A percentile compares a stretch with the other conserved stretches of the same genome.
Evolutionary conservation across 2,113 vertebrate species (phyloP).

Genomic region (Rhombomys opimus): DNA sequence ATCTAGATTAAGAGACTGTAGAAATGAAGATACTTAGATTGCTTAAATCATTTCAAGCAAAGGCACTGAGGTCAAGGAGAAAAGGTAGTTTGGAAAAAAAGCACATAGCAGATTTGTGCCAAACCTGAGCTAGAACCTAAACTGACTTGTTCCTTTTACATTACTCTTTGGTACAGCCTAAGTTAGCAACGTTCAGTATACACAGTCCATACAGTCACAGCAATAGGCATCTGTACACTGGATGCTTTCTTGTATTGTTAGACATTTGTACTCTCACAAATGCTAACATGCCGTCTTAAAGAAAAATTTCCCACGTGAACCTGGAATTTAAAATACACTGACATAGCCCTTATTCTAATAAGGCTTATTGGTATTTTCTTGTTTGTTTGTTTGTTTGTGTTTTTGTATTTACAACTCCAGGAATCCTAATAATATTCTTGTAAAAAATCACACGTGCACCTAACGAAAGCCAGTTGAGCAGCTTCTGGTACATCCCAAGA

Average conservation of each 20-base stretch:
- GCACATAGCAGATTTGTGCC: not conserved
- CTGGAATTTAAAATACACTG: not conserved
- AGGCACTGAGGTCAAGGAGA: not conserved
- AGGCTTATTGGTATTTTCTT: not conserved
- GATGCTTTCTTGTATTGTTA: not conserved
- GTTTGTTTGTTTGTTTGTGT: not conserved
- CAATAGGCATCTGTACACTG: not conserved
- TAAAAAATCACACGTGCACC: fast-evolving
- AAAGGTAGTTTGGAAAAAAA: not conserved
- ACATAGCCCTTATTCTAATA: too few relatives aligned
- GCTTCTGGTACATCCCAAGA: not conserved
- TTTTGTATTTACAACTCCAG: not conserved
- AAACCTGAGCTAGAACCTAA: not conserved
- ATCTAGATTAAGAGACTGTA: not conserved
- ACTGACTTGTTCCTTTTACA: not conserved
- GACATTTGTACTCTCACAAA: not conserved
- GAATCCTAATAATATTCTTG: not conserved
- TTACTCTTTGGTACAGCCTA: not conserved
- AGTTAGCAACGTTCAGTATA: not conserved
- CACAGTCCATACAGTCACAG: not conserved
- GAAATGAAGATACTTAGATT: not conserved
- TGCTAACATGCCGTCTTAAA: not conserved
- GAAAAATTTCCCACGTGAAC: not conserved
- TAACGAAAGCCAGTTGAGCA: not conserved
- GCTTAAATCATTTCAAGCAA: not conserved